A percentile compares a stretch with the other conserved stretches of the same genome.
These are phyloP conservation scores for Drosophila serrata DNA, from an alignment of 1,140 invertebrate genomes.

Conservation along the genomic window DNA sequence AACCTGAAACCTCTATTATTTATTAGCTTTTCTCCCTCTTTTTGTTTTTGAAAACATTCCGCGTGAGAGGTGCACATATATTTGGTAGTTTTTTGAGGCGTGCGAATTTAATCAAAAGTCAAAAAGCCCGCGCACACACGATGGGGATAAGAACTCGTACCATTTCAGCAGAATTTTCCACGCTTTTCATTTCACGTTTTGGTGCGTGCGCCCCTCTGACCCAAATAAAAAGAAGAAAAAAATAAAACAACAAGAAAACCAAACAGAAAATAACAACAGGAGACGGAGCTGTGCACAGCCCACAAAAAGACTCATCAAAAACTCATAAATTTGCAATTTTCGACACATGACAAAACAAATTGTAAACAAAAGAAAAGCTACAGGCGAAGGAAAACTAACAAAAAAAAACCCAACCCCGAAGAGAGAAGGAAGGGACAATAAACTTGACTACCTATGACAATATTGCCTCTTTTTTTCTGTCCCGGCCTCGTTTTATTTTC, in stretches of 20 bases:
- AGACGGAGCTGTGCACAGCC: slow-evolving; percentile 32
- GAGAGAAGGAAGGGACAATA: slow-evolving; percentile 45
- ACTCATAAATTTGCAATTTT: slow-evolving; percentile 83
- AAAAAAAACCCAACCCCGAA: slow-evolving; percentile 5
- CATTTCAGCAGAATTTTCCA: slow-evolving; percentile 22
- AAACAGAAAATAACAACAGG: slow-evolving; percentile 38
- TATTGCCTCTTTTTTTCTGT: slow-evolving; percentile 8
- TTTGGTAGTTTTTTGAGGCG: slow-evolving; percentile 55
- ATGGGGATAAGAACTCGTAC: slow-evolving; percentile 34
- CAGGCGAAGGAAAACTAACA: slow-evolving; percentile 31
- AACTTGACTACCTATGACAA: slow-evolving; percentile 44
- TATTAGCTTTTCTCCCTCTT: slow-evolving; percentile 45
- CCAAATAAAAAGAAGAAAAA: slow-evolving; percentile 73
- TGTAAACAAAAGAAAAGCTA: slow-evolving; percentile 69
- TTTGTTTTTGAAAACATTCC: slow-evolving; percentile 21
- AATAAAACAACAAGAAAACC: slow-evolving; percentile 44
- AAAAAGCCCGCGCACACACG: slow-evolving; percentile 50
- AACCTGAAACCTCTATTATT: slow-evolving; percentile 37
- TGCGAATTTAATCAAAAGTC: slow-evolving; percentile 82
- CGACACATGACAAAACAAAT: slow-evolving; percentile 83
- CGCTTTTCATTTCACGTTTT: slow-evolving; percentile 40
- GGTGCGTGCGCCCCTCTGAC: slow-evolving; percentile 61
- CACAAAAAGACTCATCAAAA: slow-evolving; percentile 82
- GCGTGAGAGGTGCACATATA: slow-evolving; percentile 9
- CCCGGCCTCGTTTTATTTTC: slow-evolving; percentile 5